These are phyloP conservation scores for Natrix natrix DNA, from an alignment of 2,797 vertebrate species.

Conservation along the genomic window DNA sequence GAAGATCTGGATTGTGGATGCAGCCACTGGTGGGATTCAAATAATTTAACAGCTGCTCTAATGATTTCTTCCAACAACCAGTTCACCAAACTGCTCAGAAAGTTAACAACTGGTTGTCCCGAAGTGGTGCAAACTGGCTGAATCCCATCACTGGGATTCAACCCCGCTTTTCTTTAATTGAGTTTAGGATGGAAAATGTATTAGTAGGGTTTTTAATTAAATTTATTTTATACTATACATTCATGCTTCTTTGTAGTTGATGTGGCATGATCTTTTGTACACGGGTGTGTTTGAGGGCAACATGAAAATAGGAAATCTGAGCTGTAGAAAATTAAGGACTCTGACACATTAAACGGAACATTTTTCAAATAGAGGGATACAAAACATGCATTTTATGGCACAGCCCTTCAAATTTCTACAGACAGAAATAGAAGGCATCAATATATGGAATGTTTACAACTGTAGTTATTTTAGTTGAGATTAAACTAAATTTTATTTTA, in stretches of 20 bases:
- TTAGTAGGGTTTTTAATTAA: background rate
- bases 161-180: background rate
- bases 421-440: background rate
- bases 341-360: background rate
- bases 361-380: background rate
- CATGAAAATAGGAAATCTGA: background rate
- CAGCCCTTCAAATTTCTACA: background rate
- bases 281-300: background rate
- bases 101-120: no score
- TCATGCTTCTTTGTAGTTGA: background rate
- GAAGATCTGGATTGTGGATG: background rate
- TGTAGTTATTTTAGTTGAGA: background rate
- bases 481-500: background rate
- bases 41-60: no score
- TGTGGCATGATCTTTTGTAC: background rate
- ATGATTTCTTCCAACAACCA: no score
- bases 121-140: no score
- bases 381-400: background rate
- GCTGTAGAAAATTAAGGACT: background rate
- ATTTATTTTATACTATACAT: background rate
- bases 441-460: background rate
- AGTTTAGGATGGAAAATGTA: background rate
- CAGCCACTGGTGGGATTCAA: no score
- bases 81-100: no score
- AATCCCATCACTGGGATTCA: background rate